A percentile compares a stretch with the other conserved stretches of the same genome.
Conservation (phyloP, 2,888 invertebrate species). For the Aricia artaxerxes region DNA sequence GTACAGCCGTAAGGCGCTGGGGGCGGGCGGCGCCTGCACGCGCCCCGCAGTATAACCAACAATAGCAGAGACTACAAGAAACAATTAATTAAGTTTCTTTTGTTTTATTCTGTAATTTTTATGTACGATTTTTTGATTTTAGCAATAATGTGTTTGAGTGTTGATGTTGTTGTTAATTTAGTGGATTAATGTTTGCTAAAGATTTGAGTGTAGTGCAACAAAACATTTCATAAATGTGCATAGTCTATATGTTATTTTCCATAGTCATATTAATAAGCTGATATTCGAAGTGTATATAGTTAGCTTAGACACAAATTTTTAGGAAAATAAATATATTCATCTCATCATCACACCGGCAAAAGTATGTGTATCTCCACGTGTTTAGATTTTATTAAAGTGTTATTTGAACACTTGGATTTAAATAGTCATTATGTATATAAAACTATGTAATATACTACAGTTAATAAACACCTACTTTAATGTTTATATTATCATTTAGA, state of each 20-base stretch:
- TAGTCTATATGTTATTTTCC: too few relatives aligned
- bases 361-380: background rate
- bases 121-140: background rate
- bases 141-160: background rate
- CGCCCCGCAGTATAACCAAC: slow-evolving; percentile 50
- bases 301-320: too few relatives aligned
- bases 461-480: background rate
- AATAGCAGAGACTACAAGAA: slow-evolving; percentile 45
- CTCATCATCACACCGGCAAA: too few relatives aligned
- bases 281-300: too few relatives aligned
- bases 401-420: background rate
- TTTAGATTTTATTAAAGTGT: background rate
- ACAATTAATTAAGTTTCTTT: slow-evolving; percentile 27
- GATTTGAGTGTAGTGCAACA: too few relatives aligned
- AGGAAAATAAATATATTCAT: too few relatives aligned
- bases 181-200: background rate
- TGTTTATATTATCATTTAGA: background rate
- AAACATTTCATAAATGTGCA: background rate
- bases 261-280: background rate
- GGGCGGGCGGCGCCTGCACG: slow-evolving; percentile 70
- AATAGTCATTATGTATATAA: background rate
- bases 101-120: slow-evolving; percentile 32
- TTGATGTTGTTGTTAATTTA: background rate
- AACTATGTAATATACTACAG: background rate
- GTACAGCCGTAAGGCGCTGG: slow-evolving; percentile 73